Evolutionary conservation across 2,888 invertebrate species (phyloP).

Genomic region (Drosophila paramelanica): DNA sequence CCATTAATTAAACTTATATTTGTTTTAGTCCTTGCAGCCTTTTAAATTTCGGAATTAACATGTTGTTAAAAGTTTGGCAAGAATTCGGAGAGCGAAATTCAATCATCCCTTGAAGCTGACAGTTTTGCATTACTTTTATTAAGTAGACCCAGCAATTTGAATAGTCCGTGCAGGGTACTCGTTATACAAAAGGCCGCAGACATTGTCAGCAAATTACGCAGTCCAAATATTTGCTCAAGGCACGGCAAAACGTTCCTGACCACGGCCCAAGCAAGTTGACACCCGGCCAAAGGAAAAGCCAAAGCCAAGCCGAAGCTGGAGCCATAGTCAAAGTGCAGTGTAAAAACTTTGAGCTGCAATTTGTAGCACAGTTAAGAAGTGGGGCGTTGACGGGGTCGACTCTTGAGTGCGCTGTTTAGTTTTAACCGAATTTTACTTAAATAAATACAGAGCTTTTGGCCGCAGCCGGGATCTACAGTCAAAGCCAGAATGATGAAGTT

Average conservation of each 20-base stretch:
- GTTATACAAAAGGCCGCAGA: slow-evolving; percentile 44
- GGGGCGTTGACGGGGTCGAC: neutral
- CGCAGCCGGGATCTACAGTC: slow-evolving; percentile 29
- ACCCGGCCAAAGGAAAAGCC: slow-evolving; percentile 57
- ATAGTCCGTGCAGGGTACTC: slow-evolving; percentile 24
- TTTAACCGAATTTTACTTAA: slow-evolving; percentile 69
- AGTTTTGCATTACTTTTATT: slow-evolving; percentile 29
- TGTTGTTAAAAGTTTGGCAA: neutral
- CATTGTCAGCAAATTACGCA: slow-evolving; percentile 74
- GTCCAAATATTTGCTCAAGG: slow-evolving; percentile 67
- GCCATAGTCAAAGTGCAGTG: slow-evolving; percentile 63
- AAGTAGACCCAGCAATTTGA: slow-evolving; percentile 16
- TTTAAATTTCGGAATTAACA: neutral
- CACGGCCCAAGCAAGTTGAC: slow-evolving; percentile 68
- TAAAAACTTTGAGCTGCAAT: slow-evolving; percentile 71
- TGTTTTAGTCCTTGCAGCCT: neutral
- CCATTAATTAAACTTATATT: no score
- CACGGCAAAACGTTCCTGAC: slow-evolving; percentile 64
- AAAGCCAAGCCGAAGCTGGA: slow-evolving; percentile 38
- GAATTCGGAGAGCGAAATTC: slow-evolving; percentile 14
- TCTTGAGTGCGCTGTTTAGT: slow-evolving; percentile 62
- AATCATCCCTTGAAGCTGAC: slow-evolving; percentile 17
- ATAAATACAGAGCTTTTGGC: slow-evolving; percentile 63
- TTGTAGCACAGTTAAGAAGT: slow-evolving; percentile 38
- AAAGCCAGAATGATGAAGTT: slow-evolving; percentile 58